Evolutionary conservation across 2,888 invertebrate species (phyloP).

Genomic region (Phortica magna): DNA sequence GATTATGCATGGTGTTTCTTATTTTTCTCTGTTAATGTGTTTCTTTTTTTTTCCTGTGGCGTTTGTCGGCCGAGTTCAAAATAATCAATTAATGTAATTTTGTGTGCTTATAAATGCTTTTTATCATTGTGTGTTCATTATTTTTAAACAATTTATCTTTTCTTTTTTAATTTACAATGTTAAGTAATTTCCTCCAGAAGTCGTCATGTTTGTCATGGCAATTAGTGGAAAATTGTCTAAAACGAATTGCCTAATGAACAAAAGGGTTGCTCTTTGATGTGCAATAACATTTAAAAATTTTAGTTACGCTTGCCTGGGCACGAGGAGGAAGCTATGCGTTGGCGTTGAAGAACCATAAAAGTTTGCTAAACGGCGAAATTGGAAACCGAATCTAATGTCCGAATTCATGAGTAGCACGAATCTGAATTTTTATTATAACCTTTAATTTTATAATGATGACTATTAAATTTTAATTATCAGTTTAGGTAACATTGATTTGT

Average conservation of each 20-base stretch:
- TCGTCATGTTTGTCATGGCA: not conserved
- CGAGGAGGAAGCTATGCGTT: too few species aligned
- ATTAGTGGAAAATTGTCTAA: not conserved
- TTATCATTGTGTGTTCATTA: slow-evolving; percentile 18
- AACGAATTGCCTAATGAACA: not conserved
- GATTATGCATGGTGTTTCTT: slow-evolving; percentile 34
- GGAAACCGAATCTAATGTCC: too few species aligned
- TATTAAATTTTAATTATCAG: too few species aligned
- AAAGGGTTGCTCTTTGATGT: too few species aligned
- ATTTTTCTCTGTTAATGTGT: slow-evolving; percentile 22
- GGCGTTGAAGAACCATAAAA: too few species aligned
- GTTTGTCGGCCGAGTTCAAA: slow-evolving; percentile 52
- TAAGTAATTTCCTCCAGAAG: slow-evolving; percentile 11
- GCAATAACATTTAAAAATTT: too few species aligned
- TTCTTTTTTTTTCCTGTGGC: slow-evolving; percentile 9
- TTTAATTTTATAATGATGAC: too few species aligned
- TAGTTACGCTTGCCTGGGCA: too few species aligned
- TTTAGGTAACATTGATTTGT: too few species aligned
- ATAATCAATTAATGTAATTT: slow-evolving; percentile 64
- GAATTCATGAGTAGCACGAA: too few species aligned
- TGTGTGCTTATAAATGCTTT: slow-evolving; percentile 49
- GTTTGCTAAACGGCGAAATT: too few species aligned
- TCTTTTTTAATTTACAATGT: not conserved
- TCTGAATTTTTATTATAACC: too few species aligned
- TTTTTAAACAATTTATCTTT: slow-evolving; percentile 3